Evolutionary conservation across 1,140 invertebrate species (phyloP).

Genomic region (Paraescarpia echinospica): DNA sequence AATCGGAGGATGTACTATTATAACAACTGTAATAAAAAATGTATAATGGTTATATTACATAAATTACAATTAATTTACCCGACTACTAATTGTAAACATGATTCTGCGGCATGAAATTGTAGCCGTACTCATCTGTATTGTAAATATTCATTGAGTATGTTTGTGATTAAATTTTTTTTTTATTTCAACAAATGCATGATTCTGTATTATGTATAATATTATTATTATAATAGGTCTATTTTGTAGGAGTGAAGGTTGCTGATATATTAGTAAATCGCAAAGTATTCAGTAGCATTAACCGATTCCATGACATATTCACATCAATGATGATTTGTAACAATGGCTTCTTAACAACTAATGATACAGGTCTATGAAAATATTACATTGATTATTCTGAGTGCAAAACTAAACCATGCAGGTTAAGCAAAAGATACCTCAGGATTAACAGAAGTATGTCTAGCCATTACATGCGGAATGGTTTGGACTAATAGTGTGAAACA

Average conservation of each 20-base stretch:
- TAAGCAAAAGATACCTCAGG: neutral
- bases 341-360: neutral
- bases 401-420: neutral
- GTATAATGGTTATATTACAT: too few relatives aligned
- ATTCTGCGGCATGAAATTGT: neutral
- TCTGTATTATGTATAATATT: neutral
- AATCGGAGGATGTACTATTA: neutral
- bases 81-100: neutral
- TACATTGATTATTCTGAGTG: neutral
- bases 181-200: neutral
- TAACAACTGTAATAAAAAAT: neutral
- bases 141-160: neutral
- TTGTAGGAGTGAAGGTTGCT: neutral
- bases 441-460: neutral
- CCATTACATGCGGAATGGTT: neutral
- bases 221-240: too few relatives aligned
- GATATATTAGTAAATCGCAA: neutral
- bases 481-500: neutral
- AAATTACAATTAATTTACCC: neutral
- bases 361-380: neutral
- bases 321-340: neutral
- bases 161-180: neutral
- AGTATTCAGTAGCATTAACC: neutral
- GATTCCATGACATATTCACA: neutral
- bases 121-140: neutral